These are phyloP conservation scores for Toxonevra muliebris DNA, from an alignment of 2,888 invertebrate genomes.

Conservation along the genomic window DNA sequence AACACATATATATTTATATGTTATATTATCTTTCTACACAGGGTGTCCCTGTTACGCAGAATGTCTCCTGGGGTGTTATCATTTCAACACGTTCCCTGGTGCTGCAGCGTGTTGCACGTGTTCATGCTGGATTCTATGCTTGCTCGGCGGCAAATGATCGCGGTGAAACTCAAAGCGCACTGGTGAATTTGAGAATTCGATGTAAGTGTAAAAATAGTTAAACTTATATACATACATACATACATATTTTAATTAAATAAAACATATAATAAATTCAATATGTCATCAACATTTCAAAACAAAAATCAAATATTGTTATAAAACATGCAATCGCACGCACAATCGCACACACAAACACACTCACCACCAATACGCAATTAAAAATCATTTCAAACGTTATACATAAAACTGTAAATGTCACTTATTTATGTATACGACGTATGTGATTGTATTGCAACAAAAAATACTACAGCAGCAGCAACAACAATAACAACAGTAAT, in stretches of 20 bases:
- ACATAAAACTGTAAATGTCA: no score
- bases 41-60: constrained; percentile 81
- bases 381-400: no score
- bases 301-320: no score
- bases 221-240: neutral
- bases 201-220: constrained; percentile 71
- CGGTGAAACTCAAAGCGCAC: constrained; percentile 82
- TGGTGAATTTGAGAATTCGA: constrained; percentile 81
- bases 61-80: constrained; percentile 84
- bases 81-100: constrained; percentile 89
- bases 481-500: no score
- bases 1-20: constrained; percentile 24
- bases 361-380: no score
- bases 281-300: no score
- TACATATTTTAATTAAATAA: constrained; percentile 6
- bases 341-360: constrained; percentile 2
- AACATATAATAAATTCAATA: neutral
- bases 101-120: constrained; percentile 82
- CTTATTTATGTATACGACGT: no score
- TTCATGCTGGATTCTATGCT: constrained; percentile 85
- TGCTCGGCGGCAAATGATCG: constrained; percentile 84
- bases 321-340: constrained; percentile 19
- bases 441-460: no score
- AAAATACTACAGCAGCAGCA: no score
- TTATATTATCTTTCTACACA: constrained; percentile 57